Evolutionary conservation across 2,113 vertebrate genomes (phyloP), one percentile per base, ranked within the genome.

Genomic region (Chaetops frenatus): DNA sequence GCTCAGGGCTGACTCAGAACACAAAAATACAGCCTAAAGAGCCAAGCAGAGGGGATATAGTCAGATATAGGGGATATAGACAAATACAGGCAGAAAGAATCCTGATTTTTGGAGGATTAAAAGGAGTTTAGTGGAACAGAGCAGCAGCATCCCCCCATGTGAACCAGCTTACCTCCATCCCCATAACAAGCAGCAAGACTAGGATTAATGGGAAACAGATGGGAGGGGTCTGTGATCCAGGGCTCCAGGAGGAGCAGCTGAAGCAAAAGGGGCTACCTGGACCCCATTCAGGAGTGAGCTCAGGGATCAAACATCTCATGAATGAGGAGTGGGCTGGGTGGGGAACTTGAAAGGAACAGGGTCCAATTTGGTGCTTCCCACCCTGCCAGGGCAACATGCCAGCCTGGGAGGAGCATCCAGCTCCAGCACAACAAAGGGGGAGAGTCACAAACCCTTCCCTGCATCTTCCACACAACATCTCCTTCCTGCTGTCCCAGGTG

Each of bases 281-380:
- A 92, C 19, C 51, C 79, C 64, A 21, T 95, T 97, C 96, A 96
- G 96, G 76, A 91, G 81, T 96, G 95, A 94, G 90, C 86, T 97
- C 90, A 93, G 82, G 64, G 64, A 88, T 69, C 83, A 95, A 92
- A 84, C 57, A 93, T 93, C 61, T 48, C 10, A 10, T 47, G 94
- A 72, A 91, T 84, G 95, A 70, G 95, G 96, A 96, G 95, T 80
- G 94, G 90, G 94, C 74, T 85, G 95, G 90, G 92, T 90, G 95
- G 88, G 88, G 88, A 89, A 7, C 25, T 86, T 11, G 45, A 60
- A 86, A 83, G 88, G 80, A 83, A 9, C 82, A 78, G 92, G 71
- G 82, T 86, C 85, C 82, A 54, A 86, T 35, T 60, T n/a, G 81
- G 58, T 61, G 82, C 44, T 73, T 86, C 82, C 88, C 94, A 77